Conservation (phyloP, 2,113 vertebrate genomes). For the Phyllopteryx taeniolatus region DNA sequence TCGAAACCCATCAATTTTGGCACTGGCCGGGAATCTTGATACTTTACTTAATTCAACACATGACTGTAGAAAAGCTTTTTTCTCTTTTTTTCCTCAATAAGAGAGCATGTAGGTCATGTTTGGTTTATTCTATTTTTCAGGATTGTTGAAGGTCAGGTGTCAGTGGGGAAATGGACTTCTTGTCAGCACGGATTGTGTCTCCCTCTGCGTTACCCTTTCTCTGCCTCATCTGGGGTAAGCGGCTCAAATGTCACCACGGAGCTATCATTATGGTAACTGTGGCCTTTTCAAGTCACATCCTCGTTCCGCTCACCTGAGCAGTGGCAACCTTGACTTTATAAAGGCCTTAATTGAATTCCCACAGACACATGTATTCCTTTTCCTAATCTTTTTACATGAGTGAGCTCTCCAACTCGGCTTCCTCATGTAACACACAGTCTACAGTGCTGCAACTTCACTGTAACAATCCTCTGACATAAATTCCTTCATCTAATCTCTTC, state of each 20-base stretch:
- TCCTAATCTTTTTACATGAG: constrained; percentile 6
- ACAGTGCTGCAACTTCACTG: background rate
- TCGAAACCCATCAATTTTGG: background rate
- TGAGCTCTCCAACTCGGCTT: background rate
- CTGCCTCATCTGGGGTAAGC: constrained; percentile 62
- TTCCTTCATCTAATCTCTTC: background rate
- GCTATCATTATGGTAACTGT: constrained; percentile 33
- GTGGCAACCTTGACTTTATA: constrained; percentile 22
- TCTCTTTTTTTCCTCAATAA: background rate
- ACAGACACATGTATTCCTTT: constrained; percentile 8
- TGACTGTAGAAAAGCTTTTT: background rate
- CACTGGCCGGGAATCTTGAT: background rate
- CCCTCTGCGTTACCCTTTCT: constrained; percentile 44
- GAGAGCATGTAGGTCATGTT: constrained; percentile 1
- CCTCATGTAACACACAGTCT: constrained; percentile 7
- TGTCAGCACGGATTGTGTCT: constrained; percentile 47
- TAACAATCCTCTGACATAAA: background rate
- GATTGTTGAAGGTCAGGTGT: constrained; percentile 39
- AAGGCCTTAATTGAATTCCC: constrained; percentile 13
- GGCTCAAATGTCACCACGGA: constrained; percentile 46
- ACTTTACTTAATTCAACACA: background rate
- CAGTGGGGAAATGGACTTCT: constrained; percentile 53
- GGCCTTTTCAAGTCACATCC: constrained; percentile 44
- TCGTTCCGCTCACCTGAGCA: constrained; percentile 15
- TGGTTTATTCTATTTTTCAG: constrained; percentile 26